These are phyloP conservation scores for Nymphalis polychloros DNA, from an alignment of 2,888 invertebrate genomes.

Conservation along the genomic window DNA sequence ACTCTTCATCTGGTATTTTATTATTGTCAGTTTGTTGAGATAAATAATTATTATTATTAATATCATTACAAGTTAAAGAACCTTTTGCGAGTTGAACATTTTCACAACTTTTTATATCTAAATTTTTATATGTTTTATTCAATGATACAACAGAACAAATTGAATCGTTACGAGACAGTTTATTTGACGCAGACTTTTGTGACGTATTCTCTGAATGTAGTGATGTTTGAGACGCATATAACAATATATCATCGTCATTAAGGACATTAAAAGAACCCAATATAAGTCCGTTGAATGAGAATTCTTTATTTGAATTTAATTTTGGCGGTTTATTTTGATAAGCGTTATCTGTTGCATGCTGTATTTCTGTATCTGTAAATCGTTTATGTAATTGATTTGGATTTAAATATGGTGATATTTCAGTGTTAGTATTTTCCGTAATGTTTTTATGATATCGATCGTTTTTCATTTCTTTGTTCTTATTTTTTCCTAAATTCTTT, in stretches of 20 bases:
- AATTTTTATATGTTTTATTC: constrained; percentile 61
- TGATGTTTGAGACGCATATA: constrained; percentile 30
- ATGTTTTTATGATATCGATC: neutral
- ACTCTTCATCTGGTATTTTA: constrained; percentile 54
- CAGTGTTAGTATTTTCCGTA: neutral
- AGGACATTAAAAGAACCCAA: constrained; percentile 59
- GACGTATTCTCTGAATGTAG: constrained; percentile 33
- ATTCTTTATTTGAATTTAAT: constrained; percentile 25
- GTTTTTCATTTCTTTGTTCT: neutral
- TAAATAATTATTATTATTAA: constrained; percentile 8
- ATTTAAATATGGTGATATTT: neutral
- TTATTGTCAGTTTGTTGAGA: constrained; percentile 28
- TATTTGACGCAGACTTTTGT: constrained; percentile 24
- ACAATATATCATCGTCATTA: constrained; percentile 50
- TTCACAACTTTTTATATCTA: constrained; percentile 61
- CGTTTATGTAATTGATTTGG: neutral
- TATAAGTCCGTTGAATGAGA: constrained; percentile 52
- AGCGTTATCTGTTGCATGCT: neutral
- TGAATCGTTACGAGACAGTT: constrained; percentile 48
- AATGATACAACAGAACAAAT: constrained; percentile 55
- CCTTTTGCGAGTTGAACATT: constrained; percentile 32
- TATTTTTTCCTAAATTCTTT: constrained; percentile 38
- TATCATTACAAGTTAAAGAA: neutral
- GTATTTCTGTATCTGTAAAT: neutral
- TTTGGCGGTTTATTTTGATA: constrained; percentile 15